Evolutionary conservation across 2,113 vertebrate species (phyloP).

Genomic region (Cyprinodon tularosa): DNA sequence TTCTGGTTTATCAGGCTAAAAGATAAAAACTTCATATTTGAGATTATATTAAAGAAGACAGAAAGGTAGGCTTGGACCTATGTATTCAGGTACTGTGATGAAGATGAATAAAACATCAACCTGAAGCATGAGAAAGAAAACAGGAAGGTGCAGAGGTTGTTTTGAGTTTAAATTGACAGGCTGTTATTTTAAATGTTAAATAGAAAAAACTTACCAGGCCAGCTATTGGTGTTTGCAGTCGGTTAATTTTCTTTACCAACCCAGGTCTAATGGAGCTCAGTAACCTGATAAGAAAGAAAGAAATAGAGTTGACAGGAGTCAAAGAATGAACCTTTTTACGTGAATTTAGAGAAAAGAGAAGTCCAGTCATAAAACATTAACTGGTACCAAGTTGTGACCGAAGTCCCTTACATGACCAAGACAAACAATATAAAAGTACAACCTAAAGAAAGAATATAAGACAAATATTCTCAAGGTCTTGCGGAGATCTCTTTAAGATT

Average conservation of each 20-base stretch:
- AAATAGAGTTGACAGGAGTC: background rate
- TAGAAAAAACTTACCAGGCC: conserved; percentile 80
- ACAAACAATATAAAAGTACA: background rate
- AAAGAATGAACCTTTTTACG: background rate
- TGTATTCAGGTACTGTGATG: background rate
- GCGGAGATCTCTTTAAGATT: conserved; percentile 1
- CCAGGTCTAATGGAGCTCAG: conserved; percentile 94
- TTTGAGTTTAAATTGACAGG: background rate
- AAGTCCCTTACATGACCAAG: background rate
- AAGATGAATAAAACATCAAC: background rate
- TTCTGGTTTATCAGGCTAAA: too few relatives aligned
- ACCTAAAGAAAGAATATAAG: background rate
- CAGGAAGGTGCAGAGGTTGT: background rate
- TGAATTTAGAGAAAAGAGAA: background rate
- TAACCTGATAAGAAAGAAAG: conserved; percentile 80
- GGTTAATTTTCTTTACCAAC: conserved; percentile 96
- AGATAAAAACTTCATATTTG: too few relatives aligned
- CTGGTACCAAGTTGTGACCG: background rate
- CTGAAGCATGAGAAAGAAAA: background rate
- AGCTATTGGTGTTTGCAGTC: conserved; percentile 92
- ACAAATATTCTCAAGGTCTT: conserved; percentile 8
- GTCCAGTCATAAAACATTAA: background rate
- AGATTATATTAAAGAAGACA: background rate
- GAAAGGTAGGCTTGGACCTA: background rate
- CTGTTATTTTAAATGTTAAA: background rate